These are phyloP conservation scores for Drosophila tanythrix DNA, from an alignment of 2,888 invertebrate species.

Conservation along the genomic window DNA sequence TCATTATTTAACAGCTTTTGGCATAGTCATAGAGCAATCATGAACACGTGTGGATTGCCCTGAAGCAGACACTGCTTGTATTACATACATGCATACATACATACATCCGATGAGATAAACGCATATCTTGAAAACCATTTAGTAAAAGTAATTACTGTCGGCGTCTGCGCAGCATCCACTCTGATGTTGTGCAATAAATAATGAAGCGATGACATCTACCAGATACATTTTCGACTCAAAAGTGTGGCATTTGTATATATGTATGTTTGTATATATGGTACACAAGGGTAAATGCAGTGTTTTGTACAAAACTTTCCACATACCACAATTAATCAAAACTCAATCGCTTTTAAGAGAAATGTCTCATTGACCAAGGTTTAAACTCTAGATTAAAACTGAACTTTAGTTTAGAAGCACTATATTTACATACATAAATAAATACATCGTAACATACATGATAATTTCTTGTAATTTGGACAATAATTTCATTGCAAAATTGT, in stretches of 20 bases:
- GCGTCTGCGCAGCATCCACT: constrained; percentile 37
- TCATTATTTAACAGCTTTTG: constrained; percentile 32
- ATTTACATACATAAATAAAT: neutral
- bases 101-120: constrained; percentile 9
- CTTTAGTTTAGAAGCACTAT: neutral
- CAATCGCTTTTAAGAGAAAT: neutral
- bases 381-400: neutral
- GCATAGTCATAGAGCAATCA: constrained; percentile 45
- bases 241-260: neutral
- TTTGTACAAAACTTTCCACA: neutral
- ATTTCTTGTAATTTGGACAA: neutral
- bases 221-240: constrained; percentile 25
- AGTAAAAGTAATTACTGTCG: constrained; percentile 67
- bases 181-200: constrained; percentile 64
- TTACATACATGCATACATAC: neutral
- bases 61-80: constrained; percentile 4
- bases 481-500: neutral
- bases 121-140: constrained; percentile 48
- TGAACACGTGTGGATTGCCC: constrained; percentile 51
- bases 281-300: neutral
- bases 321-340: neutral
- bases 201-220: constrained; percentile 41
- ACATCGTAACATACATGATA: neutral
- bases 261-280: neutral
- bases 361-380: neutral